A percentile compares a stretch with the other conserved stretches of the same genome.
Evolutionary conservation across 1,140 invertebrate genomes (phyloP).

Genomic region (Scaptomyza pallida): DNA sequence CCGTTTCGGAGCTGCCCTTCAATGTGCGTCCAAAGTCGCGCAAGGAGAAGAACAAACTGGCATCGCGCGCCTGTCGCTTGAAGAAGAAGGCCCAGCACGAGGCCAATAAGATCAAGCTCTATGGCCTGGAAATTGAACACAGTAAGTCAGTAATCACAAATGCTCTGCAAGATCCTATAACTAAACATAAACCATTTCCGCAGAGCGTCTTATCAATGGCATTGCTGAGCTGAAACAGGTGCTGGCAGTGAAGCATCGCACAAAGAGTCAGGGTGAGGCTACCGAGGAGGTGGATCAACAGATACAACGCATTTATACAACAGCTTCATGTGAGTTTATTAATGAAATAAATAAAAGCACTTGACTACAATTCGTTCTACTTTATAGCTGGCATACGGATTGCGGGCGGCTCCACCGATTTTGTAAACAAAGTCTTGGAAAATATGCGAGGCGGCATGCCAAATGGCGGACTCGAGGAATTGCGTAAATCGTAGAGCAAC

Average conservation of each 20-base stretch:
- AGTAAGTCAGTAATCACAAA: slow-evolving; percentile 89
- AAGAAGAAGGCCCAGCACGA: slow-evolving; percentile 98
- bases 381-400: slow-evolving; percentile 88
- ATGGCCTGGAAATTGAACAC: slow-evolving; percentile 96
- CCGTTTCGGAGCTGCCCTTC: slow-evolving; percentile 96
- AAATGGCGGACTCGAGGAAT: slow-evolving; percentile 88
- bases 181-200: too few species aligned
- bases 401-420: slow-evolving; percentile 93
- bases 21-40: slow-evolving; percentile 94
- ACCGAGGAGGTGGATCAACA: slow-evolving; percentile 87
- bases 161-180: too few species aligned
- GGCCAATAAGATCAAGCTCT: slow-evolving; percentile 97
- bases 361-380: not conserved
- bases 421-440: slow-evolving; percentile 93
- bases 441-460: slow-evolving; percentile 88
- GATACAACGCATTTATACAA: slow-evolving; percentile 88
- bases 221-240: slow-evolving; percentile 88
- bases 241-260: slow-evolving; percentile 86
- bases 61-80: slow-evolving; percentile 96
- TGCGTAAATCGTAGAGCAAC: slow-evolving; percentile 71
- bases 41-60: slow-evolving; percentile 99
- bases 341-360: not conserved
- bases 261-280: slow-evolving; percentile 85
- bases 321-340: slow-evolving; percentile 86
- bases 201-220: slow-evolving; percentile 88